Base-by-base conservation (phyloP, 2,797 vertebrate species). In the Hydrocynus forskahlii region DNA sequence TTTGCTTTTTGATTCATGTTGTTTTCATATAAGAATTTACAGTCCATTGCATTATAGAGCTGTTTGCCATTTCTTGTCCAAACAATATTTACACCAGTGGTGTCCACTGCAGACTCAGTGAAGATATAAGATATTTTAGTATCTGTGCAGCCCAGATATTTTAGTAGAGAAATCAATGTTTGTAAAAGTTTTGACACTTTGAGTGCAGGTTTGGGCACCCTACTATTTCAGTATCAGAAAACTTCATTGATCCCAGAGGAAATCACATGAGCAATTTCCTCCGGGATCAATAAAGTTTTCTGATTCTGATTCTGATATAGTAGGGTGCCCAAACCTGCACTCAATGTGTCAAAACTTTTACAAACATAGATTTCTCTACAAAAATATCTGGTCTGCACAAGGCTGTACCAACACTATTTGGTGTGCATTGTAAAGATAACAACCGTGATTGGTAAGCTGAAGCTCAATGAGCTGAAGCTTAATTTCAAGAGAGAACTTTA, bases 1-100 rank as follows among this genome's bases (percentile, higher is more conserved):
- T 96, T 93, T 35, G 92, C 92, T 87, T 97, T 96, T 88, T 97
- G 95, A 0, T 91, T 93, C 7, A 93, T 94, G 93, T 96, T 97
- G 86, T 97, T 94, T 92, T 97, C 96, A 92, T 98, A 97, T 83
- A 87, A 94, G 87, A 97, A 95, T 89, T 95, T 96, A 90, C 95
- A 97, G 88, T 97, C 95, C 79, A 96, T 95, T 80, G 95, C 96
- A 78, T 96, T 93, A 82, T 96, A 95, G n/a, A 97, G 92, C 81
- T 92, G 96, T 66, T 93, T 93, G 75, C 95, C 95, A 76, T 96
- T 95, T 96, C 96, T 1, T 7, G 43, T 45, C 43, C 96, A 97
- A 0, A 78, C 89, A 62, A 96, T 86, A 10, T 88, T 93, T 35
- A 97, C 95, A 91, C 96, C 96, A 70, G 93, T 94, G 87, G 96